These are phyloP conservation scores for Kryptopterus vitreolus DNA, from an alignment of 2,797 vertebrate genomes.

Conservation along the genomic window DNA sequence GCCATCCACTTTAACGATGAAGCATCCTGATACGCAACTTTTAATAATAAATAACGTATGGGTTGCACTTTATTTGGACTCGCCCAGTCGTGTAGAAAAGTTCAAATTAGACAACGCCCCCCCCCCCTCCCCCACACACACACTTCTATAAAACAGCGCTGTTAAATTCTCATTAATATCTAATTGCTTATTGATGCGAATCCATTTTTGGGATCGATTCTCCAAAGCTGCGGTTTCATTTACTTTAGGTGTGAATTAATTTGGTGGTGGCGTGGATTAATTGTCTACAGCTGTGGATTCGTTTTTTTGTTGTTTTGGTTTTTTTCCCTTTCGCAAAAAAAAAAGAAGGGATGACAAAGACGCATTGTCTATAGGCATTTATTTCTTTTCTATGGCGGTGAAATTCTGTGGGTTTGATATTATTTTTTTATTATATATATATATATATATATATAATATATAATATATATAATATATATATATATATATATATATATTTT, in stretches of 20 bases:
- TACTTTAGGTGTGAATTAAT: not conserved
- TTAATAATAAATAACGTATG: constrained; percentile 10
- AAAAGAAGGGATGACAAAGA: not conserved
- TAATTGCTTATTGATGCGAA: not conserved
- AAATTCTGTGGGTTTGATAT: no score
- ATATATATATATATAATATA: no score
- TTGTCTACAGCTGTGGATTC: not conserved
- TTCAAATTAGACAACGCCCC: not conserved
- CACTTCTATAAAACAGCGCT: not conserved
- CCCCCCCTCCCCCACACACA: no score
- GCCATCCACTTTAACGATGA: constrained; percentile 13
- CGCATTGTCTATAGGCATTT: not conserved
- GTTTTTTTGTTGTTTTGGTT: not conserved
- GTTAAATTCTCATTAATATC: not conserved
- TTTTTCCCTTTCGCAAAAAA: not conserved
- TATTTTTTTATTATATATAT: no score
- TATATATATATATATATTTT: no score
- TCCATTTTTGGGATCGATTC: not conserved
- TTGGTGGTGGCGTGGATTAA: not conserved
- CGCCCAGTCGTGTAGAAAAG: not conserved
- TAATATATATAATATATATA: no score
- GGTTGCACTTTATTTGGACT: not conserved
- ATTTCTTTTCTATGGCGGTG: no score
- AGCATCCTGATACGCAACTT: not conserved
- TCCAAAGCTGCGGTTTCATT: not conserved